These are phyloP conservation scores for Pachyrhynchus sulphureomaculatus DNA, from an alignment of 1,140 invertebrate species.

Conservation along the genomic window DNA sequence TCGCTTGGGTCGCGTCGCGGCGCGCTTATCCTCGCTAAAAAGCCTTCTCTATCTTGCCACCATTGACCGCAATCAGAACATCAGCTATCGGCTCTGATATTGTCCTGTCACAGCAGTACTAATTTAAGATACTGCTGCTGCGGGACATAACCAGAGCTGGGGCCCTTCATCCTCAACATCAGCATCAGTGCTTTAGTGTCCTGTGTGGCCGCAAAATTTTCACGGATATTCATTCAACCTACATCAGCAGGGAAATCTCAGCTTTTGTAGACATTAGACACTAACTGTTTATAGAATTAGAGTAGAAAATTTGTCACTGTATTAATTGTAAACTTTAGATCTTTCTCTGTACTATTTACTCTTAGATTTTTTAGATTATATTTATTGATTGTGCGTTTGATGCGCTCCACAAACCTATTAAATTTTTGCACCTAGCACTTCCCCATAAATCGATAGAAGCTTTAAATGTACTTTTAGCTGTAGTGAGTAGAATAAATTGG, in stretches of 20 bases:
- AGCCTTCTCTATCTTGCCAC: conserved; percentile 2
- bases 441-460: conserved; percentile 2
- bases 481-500: conserved; percentile 28
- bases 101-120: conserved; percentile 95
- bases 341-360: neutral
- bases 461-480: conserved; percentile 18
- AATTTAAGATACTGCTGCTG: conserved; percentile 76
- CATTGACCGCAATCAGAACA: conserved; percentile 44
- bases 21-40: conserved; percentile 36
- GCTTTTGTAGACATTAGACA: conserved; percentile 17
- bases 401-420: neutral
- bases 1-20: conserved; percentile 39
- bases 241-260: neutral
- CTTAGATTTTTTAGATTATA: conserved; percentile 6
- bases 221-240: neutral
- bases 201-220: conserved; percentile 1
- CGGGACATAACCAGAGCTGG: conserved; percentile 76
- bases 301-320: conserved; percentile 4
- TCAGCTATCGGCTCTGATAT: conserved; percentile 68
- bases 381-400: conserved; percentile 14
- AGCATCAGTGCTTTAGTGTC: conserved; percentile 12
- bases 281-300: conserved; percentile 11
- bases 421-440: conserved; percentile 7
- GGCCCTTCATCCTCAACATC: neutral
- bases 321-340: neutral